Evolutionary conservation across 2,113 vertebrate genomes (phyloP), one percentile per base, ranked within the genome.

Genomic region (Piprites chloris): DNA sequence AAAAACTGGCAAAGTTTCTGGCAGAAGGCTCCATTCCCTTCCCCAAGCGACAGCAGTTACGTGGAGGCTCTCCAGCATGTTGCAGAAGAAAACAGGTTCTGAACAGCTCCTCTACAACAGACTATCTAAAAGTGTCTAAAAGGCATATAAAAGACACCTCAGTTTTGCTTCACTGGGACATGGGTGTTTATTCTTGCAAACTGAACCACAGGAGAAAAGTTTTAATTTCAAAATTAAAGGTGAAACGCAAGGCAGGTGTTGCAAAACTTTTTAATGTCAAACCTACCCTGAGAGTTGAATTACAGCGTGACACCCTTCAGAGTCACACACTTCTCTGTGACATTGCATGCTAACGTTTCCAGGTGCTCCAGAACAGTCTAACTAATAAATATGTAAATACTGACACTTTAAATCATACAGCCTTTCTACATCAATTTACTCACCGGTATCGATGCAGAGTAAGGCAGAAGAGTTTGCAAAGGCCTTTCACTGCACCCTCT

Each of bases 401-500:
- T 24, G 4, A 26, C 0, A 56, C 35, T 68, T 14, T 15, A 65
- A 53, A 72, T 15, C 50, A 20, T 0, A 16, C 17, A 68, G 39
- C 20, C 21, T 63, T 86, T 33, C 84, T 5, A 39, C 58, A 28
- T 8, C 28, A 3, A 59, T 15, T 46, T 72, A 97, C 95, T 97
- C 96, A 99, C 99, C 98, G 98, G 96, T 99, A 99, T 96, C 99
- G 99, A 97, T 99, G 99, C 87, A 99, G 98, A 19, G 99, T 99
- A 90, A 99, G 97, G 97, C 99, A 99, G 98, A 99, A 99, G 65
- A 99, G 98, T 85, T 99, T 99, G 97, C 99, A 99, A 52, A 99
- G 98, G 58, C 99, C 99, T 97, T 99, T 99, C 84, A 99, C 98
- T 33, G 98, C 98, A 53, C 98, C 98, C 95, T 99, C 99, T 32